These are phyloP conservation scores for Pocota personata DNA, from an alignment of 2,888 invertebrate species.

Conservation along the genomic window DNA sequence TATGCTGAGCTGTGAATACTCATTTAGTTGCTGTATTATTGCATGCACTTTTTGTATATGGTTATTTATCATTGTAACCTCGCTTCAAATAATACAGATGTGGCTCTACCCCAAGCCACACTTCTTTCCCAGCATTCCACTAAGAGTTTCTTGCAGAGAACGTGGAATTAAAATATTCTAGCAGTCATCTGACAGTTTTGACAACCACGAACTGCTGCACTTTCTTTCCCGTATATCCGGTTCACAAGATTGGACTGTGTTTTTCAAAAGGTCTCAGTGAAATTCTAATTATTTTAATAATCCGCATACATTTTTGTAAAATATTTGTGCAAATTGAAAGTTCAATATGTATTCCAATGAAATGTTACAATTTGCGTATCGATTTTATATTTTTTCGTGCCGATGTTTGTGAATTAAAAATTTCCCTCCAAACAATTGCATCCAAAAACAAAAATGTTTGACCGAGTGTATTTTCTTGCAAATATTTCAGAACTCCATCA, in stretches of 20 bases:
- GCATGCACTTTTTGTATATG: not conserved
- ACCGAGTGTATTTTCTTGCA: slow-evolving; percentile 6
- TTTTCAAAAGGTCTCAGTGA: slow-evolving; percentile 76
- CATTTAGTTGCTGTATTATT: too few relatives aligned
- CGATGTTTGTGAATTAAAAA: slow-evolving; percentile 75
- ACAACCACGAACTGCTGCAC: slow-evolving; percentile 70
- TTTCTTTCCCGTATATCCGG: slow-evolving; percentile 81
- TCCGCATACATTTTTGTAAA: slow-evolving; percentile 71
- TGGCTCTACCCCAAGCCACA: not conserved
- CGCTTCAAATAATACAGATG: not conserved
- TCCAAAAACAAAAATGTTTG: slow-evolving; percentile 24
- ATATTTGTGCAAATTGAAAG: slow-evolving; percentile 69
- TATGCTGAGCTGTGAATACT: too few relatives aligned
- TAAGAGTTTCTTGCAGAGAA: slow-evolving; percentile 26
- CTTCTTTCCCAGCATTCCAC: not conserved
- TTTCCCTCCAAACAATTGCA: slow-evolving; percentile 26
- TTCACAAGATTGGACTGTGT: slow-evolving; percentile 79
- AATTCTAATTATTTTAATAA: slow-evolving; percentile 68
- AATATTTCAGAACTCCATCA: slow-evolving; percentile 56
- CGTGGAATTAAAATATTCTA: slow-evolving; percentile 23
- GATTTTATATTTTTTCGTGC: slow-evolving; percentile 17
- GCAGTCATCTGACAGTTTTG: slow-evolving; percentile 69
- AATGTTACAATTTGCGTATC: not conserved
- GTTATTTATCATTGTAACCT: not conserved
- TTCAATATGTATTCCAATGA: slow-evolving; percentile 8